Conservation (phyloP, 2,888 invertebrate genomes). For the Priapulus caudatus region DNA sequence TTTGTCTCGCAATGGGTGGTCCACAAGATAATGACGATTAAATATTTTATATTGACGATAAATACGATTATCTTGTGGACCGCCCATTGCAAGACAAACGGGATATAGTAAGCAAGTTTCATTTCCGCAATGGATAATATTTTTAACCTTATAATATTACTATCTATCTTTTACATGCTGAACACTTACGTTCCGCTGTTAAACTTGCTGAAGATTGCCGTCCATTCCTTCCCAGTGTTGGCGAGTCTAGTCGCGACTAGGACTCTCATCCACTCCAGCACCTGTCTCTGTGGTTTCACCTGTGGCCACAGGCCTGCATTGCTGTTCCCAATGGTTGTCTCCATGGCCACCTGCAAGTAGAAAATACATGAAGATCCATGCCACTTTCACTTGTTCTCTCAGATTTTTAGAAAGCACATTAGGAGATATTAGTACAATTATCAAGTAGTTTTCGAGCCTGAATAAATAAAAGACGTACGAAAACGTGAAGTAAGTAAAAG, state of each 20-base stretch:
- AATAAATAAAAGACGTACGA: too few relatives aligned
- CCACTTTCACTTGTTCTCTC: too few relatives aligned
- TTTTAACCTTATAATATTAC: not conserved
- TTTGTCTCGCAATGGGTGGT: too few relatives aligned
- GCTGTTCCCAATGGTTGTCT: constrained; percentile 63
- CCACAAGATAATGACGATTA: too few relatives aligned
- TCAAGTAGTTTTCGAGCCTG: too few relatives aligned
- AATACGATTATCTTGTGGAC: not conserved
- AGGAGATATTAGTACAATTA: too few relatives aligned
- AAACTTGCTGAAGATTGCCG: constrained; percentile 50
- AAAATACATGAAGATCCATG: too few relatives aligned
- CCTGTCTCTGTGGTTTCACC: constrained; percentile 48
- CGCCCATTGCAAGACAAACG: not conserved
- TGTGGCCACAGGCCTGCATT: constrained; percentile 57
- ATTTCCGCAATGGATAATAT: too few relatives aligned
- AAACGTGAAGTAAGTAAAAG: too few relatives aligned
- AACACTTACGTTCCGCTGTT: constrained; percentile 57
- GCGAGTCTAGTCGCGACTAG: constrained; percentile 73
- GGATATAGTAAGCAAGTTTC: too few relatives aligned
- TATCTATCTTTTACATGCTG: not conserved
- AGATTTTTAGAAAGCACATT: too few relatives aligned
- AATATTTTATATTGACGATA: constrained; percentile 7
- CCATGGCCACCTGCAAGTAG: constrained; percentile 47
- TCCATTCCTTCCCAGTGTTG: constrained; percentile 58
- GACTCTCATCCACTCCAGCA: constrained; percentile 58